Evolutionary conservation across 2,797 vertebrate genomes (phyloP), one percentile per base, ranked within the genome.

Genomic region (Morelia viridis): DNA sequence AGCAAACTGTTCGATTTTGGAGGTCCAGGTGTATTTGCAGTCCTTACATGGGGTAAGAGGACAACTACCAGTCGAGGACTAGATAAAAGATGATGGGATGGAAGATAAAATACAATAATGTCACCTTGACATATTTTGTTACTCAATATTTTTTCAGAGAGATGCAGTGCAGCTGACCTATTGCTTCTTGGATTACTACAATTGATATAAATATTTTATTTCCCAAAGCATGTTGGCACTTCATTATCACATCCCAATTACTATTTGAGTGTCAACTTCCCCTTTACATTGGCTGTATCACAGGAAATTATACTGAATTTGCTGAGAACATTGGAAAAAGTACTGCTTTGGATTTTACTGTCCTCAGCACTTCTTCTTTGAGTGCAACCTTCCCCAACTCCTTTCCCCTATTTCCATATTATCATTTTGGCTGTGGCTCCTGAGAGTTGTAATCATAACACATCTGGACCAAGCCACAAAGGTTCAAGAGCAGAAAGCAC

Each of bases 221-320:
- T 90, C 91, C 93, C 87, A 58, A 93, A 95, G 57, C 53, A 92
- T 91, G 94, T 94, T 64, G 68, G 46, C 68, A 65, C 86, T 93
- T 85, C 93, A 91, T 94, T 94, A 7, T 53, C 60, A 10, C 11
- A 89, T 80, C 85, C 93, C 53, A 35, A 58, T 94, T 89, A 93
- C 84, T 95, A 93, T 80, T 26, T 53, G 85, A 80, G n/a, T 93
- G 86, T 57, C 86, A 83, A 60, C 94, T 95, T 94, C 58, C 89
- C 93, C 86, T 87, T 92, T 71, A 85, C 3, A 80, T 6, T 88
- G 68, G 68, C 87, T 87, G 50, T 31, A 61, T 89, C 46, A 41
- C 46, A 85, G 91, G 10, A 28, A 89, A 41, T 93, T 91, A 89
- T 0, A 0, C 46, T 71, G 24, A 93, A 93, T 89, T 86, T 93